Evolutionary conservation across 2,888 invertebrate species (phyloP).

Genomic region (Diaprepes abbreviatus): DNA sequence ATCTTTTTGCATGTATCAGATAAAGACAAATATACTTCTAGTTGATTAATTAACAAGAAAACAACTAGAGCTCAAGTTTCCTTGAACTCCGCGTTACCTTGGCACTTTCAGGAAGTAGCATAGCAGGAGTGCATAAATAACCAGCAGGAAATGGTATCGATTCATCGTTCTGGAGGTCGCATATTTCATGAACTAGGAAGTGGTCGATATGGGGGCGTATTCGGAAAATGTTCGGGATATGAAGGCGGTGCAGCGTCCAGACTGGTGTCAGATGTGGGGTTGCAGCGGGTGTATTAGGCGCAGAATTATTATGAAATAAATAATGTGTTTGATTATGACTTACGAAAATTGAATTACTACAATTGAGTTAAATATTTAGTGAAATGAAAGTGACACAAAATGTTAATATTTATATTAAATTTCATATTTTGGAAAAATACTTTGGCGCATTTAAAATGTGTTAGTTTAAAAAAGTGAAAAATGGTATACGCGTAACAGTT

Average conservation of each 20-base stretch:
- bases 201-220: slow-evolving; percentile 33
- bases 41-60: background rate
- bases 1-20: background rate
- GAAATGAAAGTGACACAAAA: too few relatives aligned
- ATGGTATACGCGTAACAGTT: too few relatives aligned
- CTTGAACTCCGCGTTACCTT: slow-evolving; percentile 58
- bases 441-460: too few relatives aligned
- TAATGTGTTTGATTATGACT: too few relatives aligned
- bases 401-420: too few relatives aligned
- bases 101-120: slow-evolving; percentile 62
- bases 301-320: too few relatives aligned
- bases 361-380: too few relatives aligned
- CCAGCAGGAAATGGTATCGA: slow-evolving; percentile 37
- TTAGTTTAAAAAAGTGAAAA: too few relatives aligned
- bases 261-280: slow-evolving; percentile 4
- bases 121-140: slow-evolving; percentile 59
- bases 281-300: slow-evolving; percentile 21
- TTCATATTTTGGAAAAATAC: too few relatives aligned
- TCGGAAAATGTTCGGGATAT: background rate
- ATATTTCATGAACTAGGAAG: slow-evolving; percentile 35
- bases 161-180: slow-evolving; percentile 21
- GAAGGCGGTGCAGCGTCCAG: slow-evolving; percentile 7
- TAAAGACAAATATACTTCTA: background rate
- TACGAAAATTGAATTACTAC: too few relatives aligned
- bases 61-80: slow-evolving; percentile 17